These are phyloP conservation scores for Azorinus chamasolen DNA, from an alignment of 2,888 invertebrate genomes.

Conservation along the genomic window DNA sequence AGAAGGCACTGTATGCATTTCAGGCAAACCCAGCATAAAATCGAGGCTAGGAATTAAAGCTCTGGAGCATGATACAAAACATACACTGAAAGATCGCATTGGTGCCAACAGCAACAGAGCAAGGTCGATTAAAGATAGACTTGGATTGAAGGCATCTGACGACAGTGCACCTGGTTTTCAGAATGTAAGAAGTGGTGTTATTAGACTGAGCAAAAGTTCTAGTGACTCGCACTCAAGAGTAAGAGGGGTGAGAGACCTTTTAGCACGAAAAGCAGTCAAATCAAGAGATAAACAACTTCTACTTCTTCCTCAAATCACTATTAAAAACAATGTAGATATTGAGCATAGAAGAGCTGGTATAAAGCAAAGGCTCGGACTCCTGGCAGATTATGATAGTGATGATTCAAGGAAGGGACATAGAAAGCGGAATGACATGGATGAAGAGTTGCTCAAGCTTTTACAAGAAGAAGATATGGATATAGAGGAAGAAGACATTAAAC, in stretches of 20 bases:
- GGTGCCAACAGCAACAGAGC: conserved; percentile 5
- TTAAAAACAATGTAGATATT: conserved; percentile 36
- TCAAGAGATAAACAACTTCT: conserved; percentile 28
- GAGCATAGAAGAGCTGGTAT: conserved; percentile 49
- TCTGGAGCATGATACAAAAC: conserved; percentile 13
- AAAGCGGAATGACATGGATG: conserved; percentile 37
- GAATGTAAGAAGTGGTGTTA: conserved; percentile 41
- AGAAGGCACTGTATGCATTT: conserved; percentile 8
- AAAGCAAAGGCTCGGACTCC: conserved; percentile 47
- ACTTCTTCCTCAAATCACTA: conserved; percentile 55
- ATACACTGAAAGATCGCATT: conserved; percentile 13
- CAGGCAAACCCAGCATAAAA: conserved; percentile 54
- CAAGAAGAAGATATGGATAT: conserved; percentile 48
- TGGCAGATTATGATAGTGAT: conserved; percentile 39
- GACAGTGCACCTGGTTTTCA: conserved; percentile 1
- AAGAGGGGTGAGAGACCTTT: background rate
- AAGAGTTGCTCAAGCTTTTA: conserved; percentile 49
- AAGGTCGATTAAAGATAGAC: conserved; percentile 48
- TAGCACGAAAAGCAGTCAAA: background rate
- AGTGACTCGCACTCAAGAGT: conserved; percentile 6
- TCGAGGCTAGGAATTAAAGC: conserved; percentile 56
- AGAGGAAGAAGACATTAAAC: conserved; percentile 38
- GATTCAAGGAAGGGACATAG: conserved; percentile 28
- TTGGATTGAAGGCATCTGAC: conserved; percentile 22
- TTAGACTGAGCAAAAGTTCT: conserved; percentile 29